phyloP scores from a whole-genome alignment of 2,797 vertebrate genomes.

The Sandelia bainsii region DNA sequence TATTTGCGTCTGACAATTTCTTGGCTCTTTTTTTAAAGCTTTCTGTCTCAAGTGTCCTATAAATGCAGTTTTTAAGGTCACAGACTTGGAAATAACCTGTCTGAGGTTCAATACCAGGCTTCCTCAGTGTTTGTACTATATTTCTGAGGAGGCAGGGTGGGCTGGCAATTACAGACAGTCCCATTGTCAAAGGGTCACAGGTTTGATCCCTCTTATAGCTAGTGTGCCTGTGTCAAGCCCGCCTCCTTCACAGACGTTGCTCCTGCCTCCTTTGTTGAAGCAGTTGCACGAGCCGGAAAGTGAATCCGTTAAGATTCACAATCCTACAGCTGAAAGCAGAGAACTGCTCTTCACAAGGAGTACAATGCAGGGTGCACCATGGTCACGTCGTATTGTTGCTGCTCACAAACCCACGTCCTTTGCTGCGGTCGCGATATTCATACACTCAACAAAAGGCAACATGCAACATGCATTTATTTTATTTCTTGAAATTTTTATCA shows the following conservation, averaged over 20 bases:
- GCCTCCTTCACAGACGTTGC: slow-evolving; percentile 33
- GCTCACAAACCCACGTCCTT: background rate
- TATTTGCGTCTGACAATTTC: background rate
- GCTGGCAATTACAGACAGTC: slow-evolving; percentile 38
- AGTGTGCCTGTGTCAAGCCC: slow-evolving; percentile 23
- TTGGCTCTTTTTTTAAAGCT: background rate
- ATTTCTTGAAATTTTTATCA: background rate
- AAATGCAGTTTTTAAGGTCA: slow-evolving; percentile 51
- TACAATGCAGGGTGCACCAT: slow-evolving; percentile 15
- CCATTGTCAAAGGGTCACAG: slow-evolving; percentile 51
- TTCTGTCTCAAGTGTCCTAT: slow-evolving; percentile 34
- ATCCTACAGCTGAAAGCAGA: slow-evolving; percentile 32
- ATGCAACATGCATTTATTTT: background rate
- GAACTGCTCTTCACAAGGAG: slow-evolving; percentile 3
- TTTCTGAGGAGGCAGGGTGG: slow-evolving; percentile 42
- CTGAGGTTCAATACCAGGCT: slow-evolving; percentile 38
- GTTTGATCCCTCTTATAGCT: slow-evolving; percentile 51
- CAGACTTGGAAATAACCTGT: slow-evolving; percentile 43
- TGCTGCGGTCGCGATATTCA: background rate
- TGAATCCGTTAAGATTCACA: slow-evolving; percentile 41
- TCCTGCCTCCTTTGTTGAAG: slow-evolving; percentile 43
- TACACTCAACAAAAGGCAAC: background rate
- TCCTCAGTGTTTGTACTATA: slow-evolving; percentile 32
- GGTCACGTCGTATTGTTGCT: background rate
- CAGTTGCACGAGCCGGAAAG: slow-evolving; percentile 25